Evolutionary conservation across 2,113 vertebrate genomes (phyloP).

Genomic region (Salminus brasiliensis): DNA sequence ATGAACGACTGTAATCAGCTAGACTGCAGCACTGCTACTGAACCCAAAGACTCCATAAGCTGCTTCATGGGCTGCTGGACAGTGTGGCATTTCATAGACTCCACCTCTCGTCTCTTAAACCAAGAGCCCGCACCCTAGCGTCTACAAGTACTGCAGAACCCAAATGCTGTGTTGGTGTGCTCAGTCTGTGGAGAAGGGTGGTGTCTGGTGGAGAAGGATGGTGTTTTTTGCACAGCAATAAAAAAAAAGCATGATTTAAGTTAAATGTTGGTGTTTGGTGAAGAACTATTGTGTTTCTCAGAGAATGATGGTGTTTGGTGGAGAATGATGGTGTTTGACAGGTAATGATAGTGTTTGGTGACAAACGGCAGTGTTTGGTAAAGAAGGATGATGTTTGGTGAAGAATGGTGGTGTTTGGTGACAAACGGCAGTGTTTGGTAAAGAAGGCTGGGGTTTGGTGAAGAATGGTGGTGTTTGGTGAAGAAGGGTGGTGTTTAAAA

Average conservation of each 20-base stretch:
- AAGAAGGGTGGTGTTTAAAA: background rate
- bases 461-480: background rate
- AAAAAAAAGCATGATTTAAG: no score
- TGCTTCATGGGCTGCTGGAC: background rate
- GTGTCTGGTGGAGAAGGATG: no score
- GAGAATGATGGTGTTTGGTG: background rate
- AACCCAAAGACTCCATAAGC: background rate
- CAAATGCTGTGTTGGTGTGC: no score
- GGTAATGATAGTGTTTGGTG: background rate
- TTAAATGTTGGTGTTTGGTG: no score
- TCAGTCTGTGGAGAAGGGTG: no score
- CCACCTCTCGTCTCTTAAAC: no score
- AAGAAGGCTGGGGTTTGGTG: background rate
- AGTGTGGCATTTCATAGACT: background rate
- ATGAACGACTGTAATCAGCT: conserved; percentile 9
- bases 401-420: background rate
- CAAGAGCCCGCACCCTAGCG: no score
- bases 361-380: background rate
- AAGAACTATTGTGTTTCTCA: background rate
- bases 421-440: background rate
- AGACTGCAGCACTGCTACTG: background rate
- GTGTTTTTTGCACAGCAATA: no score
- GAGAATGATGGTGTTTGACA: no score
- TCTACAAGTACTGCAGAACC: background rate
- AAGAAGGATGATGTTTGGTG: background rate